phyloP scores from a whole-genome alignment of 2,797 vertebrate genomes.

The Lycodopsis pacificus region DNA sequence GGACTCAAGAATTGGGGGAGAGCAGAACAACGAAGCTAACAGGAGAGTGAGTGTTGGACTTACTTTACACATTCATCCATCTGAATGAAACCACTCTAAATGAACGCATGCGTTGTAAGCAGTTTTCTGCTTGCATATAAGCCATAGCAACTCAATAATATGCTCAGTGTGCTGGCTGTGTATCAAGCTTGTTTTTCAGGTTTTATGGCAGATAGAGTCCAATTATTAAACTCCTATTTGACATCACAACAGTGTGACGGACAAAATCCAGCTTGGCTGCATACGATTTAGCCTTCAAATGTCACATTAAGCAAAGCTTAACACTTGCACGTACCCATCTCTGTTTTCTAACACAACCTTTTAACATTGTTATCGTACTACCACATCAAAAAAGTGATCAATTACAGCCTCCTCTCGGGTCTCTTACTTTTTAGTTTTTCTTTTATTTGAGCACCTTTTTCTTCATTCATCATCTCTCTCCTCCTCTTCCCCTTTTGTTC shows the following conservation, averaged over 20 bases:
- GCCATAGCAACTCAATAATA: too few species aligned
- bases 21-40: neutral
- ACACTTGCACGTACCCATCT: neutral
- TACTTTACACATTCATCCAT: neutral
- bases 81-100: too few species aligned
- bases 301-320: too few species aligned
- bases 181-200: neutral
- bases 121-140: too few species aligned
- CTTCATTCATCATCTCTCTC: neutral
- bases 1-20: too few species aligned
- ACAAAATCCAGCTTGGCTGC: neutral
- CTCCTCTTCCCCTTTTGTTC: neutral
- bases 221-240: neutral
- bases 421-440: neutral
- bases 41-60: neutral
- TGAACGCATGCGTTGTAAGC: too few species aligned
- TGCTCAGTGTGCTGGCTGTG: neutral
- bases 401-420: neutral
- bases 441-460: neutral
- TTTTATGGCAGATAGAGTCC: neutral
- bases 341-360: neutral
- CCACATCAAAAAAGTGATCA: neutral
- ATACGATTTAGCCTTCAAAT: neutral
- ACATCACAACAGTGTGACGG: too few species aligned
- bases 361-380: neutral